Base-by-base conservation (phyloP, 2,113 vertebrate species). In the Larimichthys crocea region DNA sequence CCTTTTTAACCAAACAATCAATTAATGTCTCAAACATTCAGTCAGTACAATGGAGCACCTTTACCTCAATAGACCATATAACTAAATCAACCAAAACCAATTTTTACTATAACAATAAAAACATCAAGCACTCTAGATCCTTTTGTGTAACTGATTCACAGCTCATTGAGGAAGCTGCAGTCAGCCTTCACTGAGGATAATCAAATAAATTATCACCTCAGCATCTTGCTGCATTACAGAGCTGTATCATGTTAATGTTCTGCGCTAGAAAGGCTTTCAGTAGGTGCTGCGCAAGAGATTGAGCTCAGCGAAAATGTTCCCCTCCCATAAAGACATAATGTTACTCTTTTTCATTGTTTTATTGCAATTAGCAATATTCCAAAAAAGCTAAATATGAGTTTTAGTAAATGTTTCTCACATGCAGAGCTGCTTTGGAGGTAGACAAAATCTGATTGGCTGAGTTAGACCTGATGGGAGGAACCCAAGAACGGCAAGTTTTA, bases 31-130 rank as follows among this genome's bases (percentile, higher is more conserved):
- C 50, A 74, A 57, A 76, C 63, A 71, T 71, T 76, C 76, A 74
- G 40, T 76, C n/a, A 50, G 26, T 20, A 83, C 72, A 74, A 71
- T 69, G 29, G 50, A 73, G 24, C 40, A 64, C 57, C 67, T 65
- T 71, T 20, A 78, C 49, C 62, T 70, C 46, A 72, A 65, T 70
- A 17, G 59, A 48, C 71, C 62, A 22, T 59, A n/a, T 57, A 68
- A 86, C 65, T 22, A 72, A 80, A 88, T 80, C 42, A 61, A 22
- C 24, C 26, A 35, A 79, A 67, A 68, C 26, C 19, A 4, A 35
- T 50, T 71, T 52, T 83, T 74, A 49, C 62, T 48, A 20, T 40
- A 24, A 59, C 50, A 76, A 81, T 78, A 68, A 76, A 88, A 88
- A 56, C 61, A 74, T 76, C 61, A 84, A 56, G 40, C 64, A 35